These are phyloP conservation scores for Strix aluco DNA, from an alignment of 2,113 vertebrate species.

Conservation along the genomic window DNA sequence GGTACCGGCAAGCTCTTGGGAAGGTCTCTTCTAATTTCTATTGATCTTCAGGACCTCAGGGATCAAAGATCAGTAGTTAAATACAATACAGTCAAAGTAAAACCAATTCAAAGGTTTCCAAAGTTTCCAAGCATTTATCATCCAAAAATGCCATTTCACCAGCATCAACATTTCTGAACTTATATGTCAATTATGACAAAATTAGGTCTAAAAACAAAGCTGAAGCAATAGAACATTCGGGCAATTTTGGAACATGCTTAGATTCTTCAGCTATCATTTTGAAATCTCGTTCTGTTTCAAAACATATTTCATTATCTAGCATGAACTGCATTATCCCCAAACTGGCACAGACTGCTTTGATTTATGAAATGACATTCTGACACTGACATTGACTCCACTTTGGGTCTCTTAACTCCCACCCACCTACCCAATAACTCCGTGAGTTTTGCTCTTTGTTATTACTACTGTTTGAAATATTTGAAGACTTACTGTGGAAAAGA, in stretches of 20 bases:
- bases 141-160: neutral
- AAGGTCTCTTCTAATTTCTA: neutral
- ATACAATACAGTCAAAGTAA: neutral
- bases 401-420: neutral
- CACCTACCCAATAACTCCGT: neutral
- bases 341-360: neutral
- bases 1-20: neutral
- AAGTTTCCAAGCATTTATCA: neutral
- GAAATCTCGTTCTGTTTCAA: neutral
- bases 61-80: neutral
- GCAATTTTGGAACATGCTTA: neutral
- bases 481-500: neutral
- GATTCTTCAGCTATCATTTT: neutral
- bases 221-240: neutral
- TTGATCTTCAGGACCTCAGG: neutral
- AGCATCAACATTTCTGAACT: neutral
- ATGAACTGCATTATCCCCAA: neutral
- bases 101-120: neutral
- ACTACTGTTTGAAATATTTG: neutral
- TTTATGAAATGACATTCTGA: neutral
- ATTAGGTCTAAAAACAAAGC: neutral
- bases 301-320: neutral
- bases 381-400: neutral
- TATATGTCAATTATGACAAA: neutral
- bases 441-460: neutral